Evolutionary conservation across 2,797 vertebrate genomes (phyloP), one percentile per base, ranked within the genome.

Genomic region (Etheostoma perlongum): DNA sequence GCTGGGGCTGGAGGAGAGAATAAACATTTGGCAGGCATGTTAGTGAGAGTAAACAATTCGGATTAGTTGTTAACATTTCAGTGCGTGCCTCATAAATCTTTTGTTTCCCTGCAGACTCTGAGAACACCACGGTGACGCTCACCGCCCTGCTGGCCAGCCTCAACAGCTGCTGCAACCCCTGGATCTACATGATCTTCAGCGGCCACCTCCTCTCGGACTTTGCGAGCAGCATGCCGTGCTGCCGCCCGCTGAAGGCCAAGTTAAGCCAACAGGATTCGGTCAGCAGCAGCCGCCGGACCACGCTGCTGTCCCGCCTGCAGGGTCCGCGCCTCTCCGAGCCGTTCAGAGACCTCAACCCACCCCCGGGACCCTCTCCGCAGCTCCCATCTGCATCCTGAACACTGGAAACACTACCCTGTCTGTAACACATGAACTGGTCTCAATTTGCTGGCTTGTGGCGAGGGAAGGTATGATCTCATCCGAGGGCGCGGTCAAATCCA

Each of bases 151-250:
- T 99, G 85, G 97, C 96, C 75, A 97, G 97, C 73, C 95, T 99
- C 78, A 99, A 99, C 90, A 99, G 97, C 73, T 99, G 98, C 92
- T 98, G 97, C 82, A 99, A 99, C 88, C 98, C 98, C 0, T 99
- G 98, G 98, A 98, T 99, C 94, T 99, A 99, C 92, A 98, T 99
- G 98, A 93, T 99, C 77, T 99, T 98, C 83, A 97, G 97, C 0
- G 97, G 98, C 0, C 96, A 97, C 73, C 96, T 99, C 40, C 93
- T 98, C 16, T 94, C 96, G 5, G 97, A 97, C 91, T 96, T 96
- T 8, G 52, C 95, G 54, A 85, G 88, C 74, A 95, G 94, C 67
- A 92, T 98, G 68, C 94, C 91, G 0, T 98, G 97, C 71, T 97
- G 96, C 88, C 92, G 81, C 63, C 93, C 89, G 66, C 72, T 91